Percentiles rank a stretch among this genome's conserved stretches.
Evolutionary conservation across 2,888 invertebrate species (phyloP).

Genomic region (Colletes collaris): DNA sequence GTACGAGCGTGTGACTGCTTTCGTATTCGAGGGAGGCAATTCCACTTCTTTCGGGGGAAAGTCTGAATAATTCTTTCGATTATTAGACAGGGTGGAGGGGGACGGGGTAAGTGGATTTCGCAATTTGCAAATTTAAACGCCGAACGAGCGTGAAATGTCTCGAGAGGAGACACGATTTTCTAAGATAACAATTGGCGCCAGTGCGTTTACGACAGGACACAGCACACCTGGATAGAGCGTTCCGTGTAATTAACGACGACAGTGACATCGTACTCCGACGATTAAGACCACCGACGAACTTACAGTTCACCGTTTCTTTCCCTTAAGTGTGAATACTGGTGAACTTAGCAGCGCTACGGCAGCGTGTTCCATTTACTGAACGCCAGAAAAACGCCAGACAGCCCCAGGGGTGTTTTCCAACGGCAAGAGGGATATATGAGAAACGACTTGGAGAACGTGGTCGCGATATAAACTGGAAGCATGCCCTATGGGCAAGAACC

Average conservation of each 20-base stretch:
- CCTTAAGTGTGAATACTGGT: neutral
- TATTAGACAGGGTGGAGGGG: neutral
- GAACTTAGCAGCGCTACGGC: slow-evolving; percentile 14
- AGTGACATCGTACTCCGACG: neutral
- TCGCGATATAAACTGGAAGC: slow-evolving; percentile 43
- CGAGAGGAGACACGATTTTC: too few species aligned
- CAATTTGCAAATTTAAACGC: too few species aligned
- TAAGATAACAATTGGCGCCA: too few species aligned
- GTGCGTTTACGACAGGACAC: too few species aligned
- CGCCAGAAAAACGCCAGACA: slow-evolving; percentile 45
- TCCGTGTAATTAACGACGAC: neutral
- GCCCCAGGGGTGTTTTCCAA: slow-evolving; percentile 42
- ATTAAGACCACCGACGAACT: neutral
- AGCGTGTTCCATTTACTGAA: slow-evolving; percentile 38
- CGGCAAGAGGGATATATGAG: slow-evolving; percentile 9
- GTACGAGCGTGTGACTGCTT: slow-evolving; percentile 1
- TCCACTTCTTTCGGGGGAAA: neutral
- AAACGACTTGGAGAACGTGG: slow-evolving; percentile 31
- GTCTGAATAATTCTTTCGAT: slow-evolving; percentile 2
- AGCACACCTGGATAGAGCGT: too few species aligned
- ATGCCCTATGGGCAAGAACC: slow-evolving; percentile 22
- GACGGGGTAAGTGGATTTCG: too few species aligned
- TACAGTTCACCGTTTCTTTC: neutral
- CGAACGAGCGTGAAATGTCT: too few species aligned
- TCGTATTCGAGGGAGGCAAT: slow-evolving; percentile 29